These are phyloP conservation scores for Chrysomela aeneicollis DNA, from an alignment of 2,888 invertebrate genomes.

Conservation along the genomic window DNA sequence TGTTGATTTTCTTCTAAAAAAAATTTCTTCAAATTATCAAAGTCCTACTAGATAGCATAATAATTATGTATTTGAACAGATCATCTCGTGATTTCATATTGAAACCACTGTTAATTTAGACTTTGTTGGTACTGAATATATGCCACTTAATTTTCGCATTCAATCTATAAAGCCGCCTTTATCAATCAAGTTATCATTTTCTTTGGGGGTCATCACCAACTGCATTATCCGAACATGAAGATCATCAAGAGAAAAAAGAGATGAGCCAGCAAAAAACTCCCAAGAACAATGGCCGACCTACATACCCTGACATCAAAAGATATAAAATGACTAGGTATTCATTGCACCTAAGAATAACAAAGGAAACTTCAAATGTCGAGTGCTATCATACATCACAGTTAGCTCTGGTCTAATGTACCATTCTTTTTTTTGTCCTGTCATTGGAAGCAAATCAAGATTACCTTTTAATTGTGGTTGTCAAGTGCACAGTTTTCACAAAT, in stretches of 20 bases:
- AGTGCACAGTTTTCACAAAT: not conserved
- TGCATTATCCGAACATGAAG: not conserved
- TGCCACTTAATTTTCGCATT: not conserved
- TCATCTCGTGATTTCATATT: no score
- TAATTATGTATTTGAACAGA: no score
- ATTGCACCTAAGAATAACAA: not conserved
- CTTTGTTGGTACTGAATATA: not conserved
- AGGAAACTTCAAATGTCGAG: not conserved
- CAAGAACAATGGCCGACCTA: constrained; percentile 3
- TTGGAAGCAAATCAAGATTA: not conserved
- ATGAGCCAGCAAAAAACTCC: not conserved
- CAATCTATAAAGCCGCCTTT: not conserved
- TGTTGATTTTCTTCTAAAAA: no score
- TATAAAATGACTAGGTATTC: constrained; percentile 5
- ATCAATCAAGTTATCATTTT: not conserved
- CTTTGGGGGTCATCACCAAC: not conserved
- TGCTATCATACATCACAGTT: not conserved
- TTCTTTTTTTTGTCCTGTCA: not conserved
- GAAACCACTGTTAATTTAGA: not conserved
- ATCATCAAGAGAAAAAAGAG: not conserved
- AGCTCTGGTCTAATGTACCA: not conserved
- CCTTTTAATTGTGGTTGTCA: not conserved
- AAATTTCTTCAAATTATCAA: no score
- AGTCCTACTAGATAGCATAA: no score
- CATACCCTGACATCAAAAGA: not conserved